These are phyloP conservation scores for Perizoma flavofasciatum DNA, from an alignment of 2,888 invertebrate species.

Conservation along the genomic window DNA sequence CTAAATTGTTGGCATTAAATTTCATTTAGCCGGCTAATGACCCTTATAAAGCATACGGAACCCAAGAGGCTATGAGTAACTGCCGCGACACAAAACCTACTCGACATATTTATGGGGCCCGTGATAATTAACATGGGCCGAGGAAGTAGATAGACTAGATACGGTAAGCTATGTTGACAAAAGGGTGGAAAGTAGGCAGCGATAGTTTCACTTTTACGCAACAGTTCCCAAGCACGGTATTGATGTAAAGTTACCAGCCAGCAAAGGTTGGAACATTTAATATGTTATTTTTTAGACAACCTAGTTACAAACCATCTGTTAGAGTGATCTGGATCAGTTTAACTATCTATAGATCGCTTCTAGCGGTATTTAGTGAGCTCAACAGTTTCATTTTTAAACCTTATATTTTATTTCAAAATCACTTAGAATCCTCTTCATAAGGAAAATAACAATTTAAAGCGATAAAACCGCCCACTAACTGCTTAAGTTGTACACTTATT, in stretches of 20 bases:
- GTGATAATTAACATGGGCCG: conserved; percentile 54
- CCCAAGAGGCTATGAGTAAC: conserved; percentile 45
- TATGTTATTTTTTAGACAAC: no score
- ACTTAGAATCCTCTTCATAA: no score
- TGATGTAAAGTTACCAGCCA: neutral
- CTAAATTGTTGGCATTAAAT: conserved; percentile 54
- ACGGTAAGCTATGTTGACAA: conserved; percentile 7
- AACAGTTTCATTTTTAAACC: no score
- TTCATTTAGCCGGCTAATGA: conserved; percentile 59
- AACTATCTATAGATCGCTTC: no score
- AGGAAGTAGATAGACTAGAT: conserved; percentile 19
- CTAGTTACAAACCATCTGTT: no score
- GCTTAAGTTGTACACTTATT: no score
- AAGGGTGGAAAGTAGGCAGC: conserved; percentile 7
- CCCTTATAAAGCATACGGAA: conserved; percentile 48
- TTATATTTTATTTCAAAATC: no score
- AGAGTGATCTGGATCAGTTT: no score
- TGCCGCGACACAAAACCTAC: conserved; percentile 42
- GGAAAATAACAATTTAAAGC: no score
- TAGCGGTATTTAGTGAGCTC: no score
- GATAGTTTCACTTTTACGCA: conserved; percentile 6
- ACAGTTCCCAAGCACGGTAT: neutral
- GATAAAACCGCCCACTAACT: no score
- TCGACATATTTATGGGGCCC: conserved; percentile 54
- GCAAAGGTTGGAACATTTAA: no score